A percentile compares a stretch with the other conserved stretches of the same genome.
Evolutionary conservation across 2,113 vertebrate species (phyloP).

Genomic region (Planiliza haematocheilus): DNA sequence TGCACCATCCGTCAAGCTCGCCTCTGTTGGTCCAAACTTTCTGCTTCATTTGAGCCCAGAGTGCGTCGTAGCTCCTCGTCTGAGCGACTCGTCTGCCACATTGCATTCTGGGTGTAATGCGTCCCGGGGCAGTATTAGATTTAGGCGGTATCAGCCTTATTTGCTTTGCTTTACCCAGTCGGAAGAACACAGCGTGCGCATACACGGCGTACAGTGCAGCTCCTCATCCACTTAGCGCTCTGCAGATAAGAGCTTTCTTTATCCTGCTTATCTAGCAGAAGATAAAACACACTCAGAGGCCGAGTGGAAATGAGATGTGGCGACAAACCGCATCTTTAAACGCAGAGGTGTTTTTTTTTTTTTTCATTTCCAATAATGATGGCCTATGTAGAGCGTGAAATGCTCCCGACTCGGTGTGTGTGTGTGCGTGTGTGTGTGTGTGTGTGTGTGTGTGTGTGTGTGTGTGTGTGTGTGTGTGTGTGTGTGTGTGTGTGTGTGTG

Average conservation of each 20-base stretch:
- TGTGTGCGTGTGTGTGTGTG: constrained; percentile 19
- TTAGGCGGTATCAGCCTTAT: constrained; percentile 66
- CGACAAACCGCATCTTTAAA: constrained; percentile 65
- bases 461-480: constrained; percentile 30
- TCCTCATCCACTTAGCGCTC: constrained; percentile 62
- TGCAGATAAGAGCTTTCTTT: constrained; percentile 68
- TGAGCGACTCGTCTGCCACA: constrained; percentile 51
- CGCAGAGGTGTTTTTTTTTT: constrained; percentile 42
- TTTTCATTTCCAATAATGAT: constrained; percentile 64
- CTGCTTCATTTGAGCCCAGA: constrained; percentile 55
- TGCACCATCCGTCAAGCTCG: constrained; percentile 10
- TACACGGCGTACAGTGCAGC: constrained; percentile 41
- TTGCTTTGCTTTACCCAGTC: constrained; percentile 61
- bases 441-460: constrained; percentile 9
- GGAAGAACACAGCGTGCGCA: constrained; percentile 38
- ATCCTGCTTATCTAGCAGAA: constrained; percentile 64
- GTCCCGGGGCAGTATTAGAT: constrained; percentile 62
- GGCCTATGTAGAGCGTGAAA: constrained; percentile 64
- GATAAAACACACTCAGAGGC: constrained; percentile 64
- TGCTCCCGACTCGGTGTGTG: constrained; percentile 34
- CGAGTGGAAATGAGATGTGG: constrained; percentile 67
- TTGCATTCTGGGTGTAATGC: constrained; percentile 60
- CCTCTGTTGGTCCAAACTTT: constrained; percentile 45
- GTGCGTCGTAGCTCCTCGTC: constrained; percentile 24
- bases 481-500: constrained; percentile 15